Evolutionary conservation across 2,888 invertebrate species (phyloP).

Genomic region (Amiota communis): DNA sequence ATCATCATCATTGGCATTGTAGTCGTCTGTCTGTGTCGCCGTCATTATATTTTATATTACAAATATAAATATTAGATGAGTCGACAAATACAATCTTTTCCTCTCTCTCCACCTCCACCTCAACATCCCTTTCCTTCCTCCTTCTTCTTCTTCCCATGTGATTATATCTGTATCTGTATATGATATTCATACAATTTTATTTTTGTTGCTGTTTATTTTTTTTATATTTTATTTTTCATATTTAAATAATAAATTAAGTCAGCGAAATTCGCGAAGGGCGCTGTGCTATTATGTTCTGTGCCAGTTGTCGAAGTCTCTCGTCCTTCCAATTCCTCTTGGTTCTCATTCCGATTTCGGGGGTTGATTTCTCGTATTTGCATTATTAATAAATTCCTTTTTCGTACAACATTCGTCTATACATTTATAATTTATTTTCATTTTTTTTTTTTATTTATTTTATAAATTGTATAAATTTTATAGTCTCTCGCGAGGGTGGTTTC

Average conservation of each 20-base stretch:
- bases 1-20: too few relatives aligned
- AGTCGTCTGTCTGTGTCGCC: conserved; percentile 30
- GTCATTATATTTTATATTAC: conserved; percentile 64
- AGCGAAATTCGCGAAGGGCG: conserved; percentile 39
- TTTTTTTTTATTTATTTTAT: conserved; percentile 65
- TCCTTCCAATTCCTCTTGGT: conserved; percentile 24
- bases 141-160: too few relatives aligned
- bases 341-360: conserved; percentile 53
- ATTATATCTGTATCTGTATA: neutral
- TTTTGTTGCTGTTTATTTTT: conserved; percentile 33
- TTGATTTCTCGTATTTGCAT: conserved; percentile 67
- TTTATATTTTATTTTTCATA: conserved; percentile 54
- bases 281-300: neutral
- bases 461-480: conserved; percentile 64
- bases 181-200: conserved; percentile 22
- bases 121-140: too few relatives aligned
- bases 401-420: conserved; percentile 40
- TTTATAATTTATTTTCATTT: conserved; percentile 32
- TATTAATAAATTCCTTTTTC: conserved; percentile 64
- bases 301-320: conserved; percentile 30
- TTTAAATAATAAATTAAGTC: conserved; percentile 67
- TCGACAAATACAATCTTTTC: conserved; percentile 20
- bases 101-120: too few relatives aligned
- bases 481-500: conserved; percentile 47
- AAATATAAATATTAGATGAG: conserved; percentile 64